These are phyloP conservation scores for Toxonevra muliebris DNA, from an alignment of 2,888 invertebrate species.

Conservation along the genomic window DNA sequence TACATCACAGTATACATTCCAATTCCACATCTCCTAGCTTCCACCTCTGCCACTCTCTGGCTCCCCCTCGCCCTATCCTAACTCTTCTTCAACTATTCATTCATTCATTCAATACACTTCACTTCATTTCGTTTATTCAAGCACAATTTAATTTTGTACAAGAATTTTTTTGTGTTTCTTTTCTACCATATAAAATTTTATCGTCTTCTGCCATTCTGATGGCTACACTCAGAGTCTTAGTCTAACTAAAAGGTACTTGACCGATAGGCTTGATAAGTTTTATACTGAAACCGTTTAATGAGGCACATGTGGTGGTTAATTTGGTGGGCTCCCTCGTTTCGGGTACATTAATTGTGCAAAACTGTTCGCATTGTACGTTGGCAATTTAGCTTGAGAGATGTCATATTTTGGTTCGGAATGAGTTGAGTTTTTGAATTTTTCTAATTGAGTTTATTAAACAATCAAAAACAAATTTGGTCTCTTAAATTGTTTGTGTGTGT, in stretches of 20 bases:
- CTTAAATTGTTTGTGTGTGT: too few relatives aligned
- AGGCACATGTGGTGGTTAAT: too few relatives aligned
- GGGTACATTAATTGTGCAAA: too few relatives aligned
- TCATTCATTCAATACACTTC: neutral
- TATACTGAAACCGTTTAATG: neutral
- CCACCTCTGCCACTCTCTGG: neutral
- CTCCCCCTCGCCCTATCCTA: neutral
- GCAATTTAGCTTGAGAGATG: too few relatives aligned
- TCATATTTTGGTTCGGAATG: too few relatives aligned
- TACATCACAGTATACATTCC: neutral
- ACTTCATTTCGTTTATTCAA: slow-evolving; percentile 1
- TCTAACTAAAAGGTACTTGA: slow-evolving; percentile 31
- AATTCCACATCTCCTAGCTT: too few relatives aligned
- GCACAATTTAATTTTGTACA: slow-evolving; percentile 7
- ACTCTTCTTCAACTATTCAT: neutral
- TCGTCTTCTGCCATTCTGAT: neutral
- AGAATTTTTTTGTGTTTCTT: neutral
- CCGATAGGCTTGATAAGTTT: slow-evolving; percentile 29
- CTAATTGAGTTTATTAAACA: too few relatives aligned
- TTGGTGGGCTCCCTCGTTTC: too few relatives aligned
- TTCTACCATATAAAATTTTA: neutral
- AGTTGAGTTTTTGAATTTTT: too few relatives aligned
- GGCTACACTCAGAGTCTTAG: neutral
- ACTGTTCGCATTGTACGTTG: too few relatives aligned
- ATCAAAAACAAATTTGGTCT: too few relatives aligned